Conservation (phyloP, 2,797 vertebrate genomes). For the Cyclura pinguis region DNA sequence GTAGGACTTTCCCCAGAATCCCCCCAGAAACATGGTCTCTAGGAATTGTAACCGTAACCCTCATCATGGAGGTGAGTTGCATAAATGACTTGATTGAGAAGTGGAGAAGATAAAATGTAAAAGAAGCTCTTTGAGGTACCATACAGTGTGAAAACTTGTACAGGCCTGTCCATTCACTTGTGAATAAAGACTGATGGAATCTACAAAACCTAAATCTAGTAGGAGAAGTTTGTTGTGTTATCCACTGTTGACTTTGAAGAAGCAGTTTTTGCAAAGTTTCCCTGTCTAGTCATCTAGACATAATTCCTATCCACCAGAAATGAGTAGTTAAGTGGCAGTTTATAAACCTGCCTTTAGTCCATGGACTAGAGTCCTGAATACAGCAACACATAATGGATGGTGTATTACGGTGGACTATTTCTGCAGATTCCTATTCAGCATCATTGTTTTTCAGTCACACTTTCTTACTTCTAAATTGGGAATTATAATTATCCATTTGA, state of each 20-base stretch:
- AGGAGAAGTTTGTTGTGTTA: neutral
- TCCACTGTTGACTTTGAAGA: neutral
- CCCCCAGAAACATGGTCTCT: no score
- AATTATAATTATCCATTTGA: neutral
- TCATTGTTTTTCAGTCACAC: slow-evolving; percentile 6
- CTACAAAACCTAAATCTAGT: neutral
- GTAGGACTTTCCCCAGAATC: no score
- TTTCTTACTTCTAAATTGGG: neutral
- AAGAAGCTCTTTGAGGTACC: no score
- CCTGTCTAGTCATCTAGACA: neutral
- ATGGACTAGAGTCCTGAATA: neutral
- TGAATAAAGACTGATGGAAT: neutral
- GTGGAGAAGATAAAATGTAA: no score
- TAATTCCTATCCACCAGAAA: neutral
- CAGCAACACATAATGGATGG: neutral
- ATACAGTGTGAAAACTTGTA: neutral
- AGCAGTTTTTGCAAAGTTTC: neutral
- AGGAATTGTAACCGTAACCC: no score
- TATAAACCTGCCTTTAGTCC: neutral
- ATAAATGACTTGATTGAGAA: neutral
- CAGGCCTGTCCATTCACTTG: neutral
- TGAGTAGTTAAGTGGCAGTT: neutral
- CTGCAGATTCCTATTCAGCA: neutral
- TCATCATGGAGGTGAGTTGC: neutral
- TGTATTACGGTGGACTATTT: neutral